Percentiles rank a stretch among this genome's conserved stretches.
These are phyloP conservation scores for Ecdyonurus torrentis DNA, from an alignment of 2,888 invertebrate genomes.

Conservation along the genomic window DNA sequence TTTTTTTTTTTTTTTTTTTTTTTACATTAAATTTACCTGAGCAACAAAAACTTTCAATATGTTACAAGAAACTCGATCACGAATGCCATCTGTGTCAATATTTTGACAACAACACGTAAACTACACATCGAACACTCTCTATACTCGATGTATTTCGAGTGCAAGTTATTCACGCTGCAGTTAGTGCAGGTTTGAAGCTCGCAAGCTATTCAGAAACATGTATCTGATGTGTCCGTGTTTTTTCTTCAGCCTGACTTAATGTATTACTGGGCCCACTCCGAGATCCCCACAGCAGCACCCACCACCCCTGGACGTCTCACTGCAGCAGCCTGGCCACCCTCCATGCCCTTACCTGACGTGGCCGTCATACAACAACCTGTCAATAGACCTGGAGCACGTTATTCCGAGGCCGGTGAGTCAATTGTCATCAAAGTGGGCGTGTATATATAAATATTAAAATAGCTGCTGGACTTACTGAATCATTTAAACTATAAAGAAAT, in stretches of 20 bases:
- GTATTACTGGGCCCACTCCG: slow-evolving; percentile 82
- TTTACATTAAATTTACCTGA: too few relatives aligned
- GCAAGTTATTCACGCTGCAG: not conserved
- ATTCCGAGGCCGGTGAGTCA: slow-evolving; percentile 27
- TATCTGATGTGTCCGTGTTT: too few relatives aligned
- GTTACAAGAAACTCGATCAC: too few relatives aligned
- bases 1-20: too few relatives aligned
- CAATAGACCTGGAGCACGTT: slow-evolving; percentile 21
- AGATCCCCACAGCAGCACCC: slow-evolving; percentile 45
- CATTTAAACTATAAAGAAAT: too few relatives aligned
- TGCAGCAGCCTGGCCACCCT: slow-evolving; percentile 55
- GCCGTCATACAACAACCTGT: slow-evolving; percentile 9
- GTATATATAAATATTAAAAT: too few relatives aligned
- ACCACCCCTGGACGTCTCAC: slow-evolving; percentile 56
- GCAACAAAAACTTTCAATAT: too few relatives aligned
- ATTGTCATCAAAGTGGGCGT: too few relatives aligned
- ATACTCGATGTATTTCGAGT: not conserved
- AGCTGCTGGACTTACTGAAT: too few relatives aligned
- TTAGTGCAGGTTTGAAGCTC: not conserved
- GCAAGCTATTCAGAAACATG: too few relatives aligned
- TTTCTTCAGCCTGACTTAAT: slow-evolving; percentile 61
- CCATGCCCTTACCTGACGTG: slow-evolving; percentile 19
- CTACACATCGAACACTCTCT: not conserved
- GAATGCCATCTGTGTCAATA: too few relatives aligned
- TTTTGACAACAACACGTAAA: too few relatives aligned